A percentile compares a stretch with the other conserved stretches of the same genome.
phyloP scores from a whole-genome alignment of 2,113 vertebrate species.

The Notothenia coriiceps region DNA sequence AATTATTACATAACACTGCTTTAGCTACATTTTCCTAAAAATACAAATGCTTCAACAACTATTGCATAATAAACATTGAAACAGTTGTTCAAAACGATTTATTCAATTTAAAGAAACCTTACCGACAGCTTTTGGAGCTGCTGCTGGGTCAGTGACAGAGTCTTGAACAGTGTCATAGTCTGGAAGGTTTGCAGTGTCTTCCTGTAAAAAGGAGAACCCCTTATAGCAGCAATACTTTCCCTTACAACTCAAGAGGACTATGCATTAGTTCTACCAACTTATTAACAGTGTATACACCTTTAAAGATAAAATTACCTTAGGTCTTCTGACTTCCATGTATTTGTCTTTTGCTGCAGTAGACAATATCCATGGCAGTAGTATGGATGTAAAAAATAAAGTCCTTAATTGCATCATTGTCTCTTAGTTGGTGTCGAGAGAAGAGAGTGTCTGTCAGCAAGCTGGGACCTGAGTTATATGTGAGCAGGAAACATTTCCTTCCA shows the following conservation, averaged over 20 bases:
- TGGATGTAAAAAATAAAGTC: constrained; percentile 79
- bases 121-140: constrained; percentile 46
- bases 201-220: constrained; percentile 62
- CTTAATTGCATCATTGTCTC: constrained; percentile 85
- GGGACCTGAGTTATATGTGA: constrained; percentile 75
- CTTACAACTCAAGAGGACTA: not conserved
- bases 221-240: constrained; percentile 6
- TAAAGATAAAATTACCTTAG: constrained; percentile 58
- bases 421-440: constrained; percentile 57
- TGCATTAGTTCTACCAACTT: not conserved
- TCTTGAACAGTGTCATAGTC: constrained; percentile 51
- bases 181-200: constrained; percentile 16
- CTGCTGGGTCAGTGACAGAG: constrained; percentile 9
- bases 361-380: constrained; percentile 83
- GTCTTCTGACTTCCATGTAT: constrained; percentile 61
- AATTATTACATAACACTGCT: constrained; percentile 61
- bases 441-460: constrained; percentile 67
- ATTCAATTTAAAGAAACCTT: constrained; percentile 41
- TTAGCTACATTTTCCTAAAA: constrained; percentile 60
- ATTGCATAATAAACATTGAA: constrained; percentile 59
- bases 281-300: not conserved
- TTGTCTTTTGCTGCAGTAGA: constrained; percentile 70
- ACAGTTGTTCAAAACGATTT: constrained; percentile 33
- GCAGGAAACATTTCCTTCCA: constrained; percentile 89
- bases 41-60: constrained; percentile 44